These are phyloP conservation scores for Teleiodes luculella DNA, from an alignment of 2,888 invertebrate genomes.

Conservation along the genomic window DNA sequence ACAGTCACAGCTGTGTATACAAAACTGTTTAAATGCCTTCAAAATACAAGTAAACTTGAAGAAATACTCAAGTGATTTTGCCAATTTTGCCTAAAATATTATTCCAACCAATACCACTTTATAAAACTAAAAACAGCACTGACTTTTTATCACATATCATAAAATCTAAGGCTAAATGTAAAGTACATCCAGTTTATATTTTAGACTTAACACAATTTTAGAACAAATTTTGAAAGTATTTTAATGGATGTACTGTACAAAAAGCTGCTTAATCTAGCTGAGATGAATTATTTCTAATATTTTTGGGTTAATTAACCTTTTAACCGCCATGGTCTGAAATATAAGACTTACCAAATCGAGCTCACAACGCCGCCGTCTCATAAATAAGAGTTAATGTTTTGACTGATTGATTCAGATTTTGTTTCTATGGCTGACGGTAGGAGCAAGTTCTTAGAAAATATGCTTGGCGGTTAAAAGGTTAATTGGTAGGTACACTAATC, in stretches of 20 bases:
- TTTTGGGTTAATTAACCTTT: too few species aligned
- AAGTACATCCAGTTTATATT: constrained; percentile 12
- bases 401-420: too few species aligned
- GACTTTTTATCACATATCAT: constrained; percentile 15
- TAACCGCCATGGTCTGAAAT: too few species aligned
- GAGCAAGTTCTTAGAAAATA: too few species aligned
- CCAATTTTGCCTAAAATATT: neutral
- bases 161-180: constrained; percentile 8
- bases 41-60: neutral
- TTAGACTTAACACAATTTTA: neutral
- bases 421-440: too few species aligned
- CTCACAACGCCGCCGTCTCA: too few species aligned
- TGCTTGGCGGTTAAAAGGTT: too few species aligned
- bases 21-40: neutral
- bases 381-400: too few species aligned
- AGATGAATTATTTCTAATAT: neutral
- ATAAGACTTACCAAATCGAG: too few species aligned
- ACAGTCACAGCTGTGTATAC: neutral
- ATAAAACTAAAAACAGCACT: constrained; percentile 12
- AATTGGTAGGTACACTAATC: too few species aligned
- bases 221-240: neutral
- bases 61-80: neutral
- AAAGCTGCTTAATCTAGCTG: constrained; percentile 9
- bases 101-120: neutral
- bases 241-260: constrained; percentile 16